phyloP scores from a whole-genome alignment of 2,797 vertebrate genomes.

The Hephaestus fuliginosus region DNA sequence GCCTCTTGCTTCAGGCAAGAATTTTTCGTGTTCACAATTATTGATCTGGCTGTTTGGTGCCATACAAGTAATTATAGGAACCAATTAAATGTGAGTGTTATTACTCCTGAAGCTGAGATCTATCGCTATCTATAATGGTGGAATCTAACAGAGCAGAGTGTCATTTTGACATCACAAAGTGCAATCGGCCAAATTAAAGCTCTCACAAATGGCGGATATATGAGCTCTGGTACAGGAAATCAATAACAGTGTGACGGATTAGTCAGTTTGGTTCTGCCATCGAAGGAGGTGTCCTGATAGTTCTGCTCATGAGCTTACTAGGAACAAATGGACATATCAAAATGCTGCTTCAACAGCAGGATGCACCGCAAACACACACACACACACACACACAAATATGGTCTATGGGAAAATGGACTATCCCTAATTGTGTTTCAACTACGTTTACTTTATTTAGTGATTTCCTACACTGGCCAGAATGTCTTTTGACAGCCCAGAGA shows the following conservation, averaged over 20 bases:
- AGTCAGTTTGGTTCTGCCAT: constrained; percentile 14
- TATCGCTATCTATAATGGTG: constrained; percentile 7
- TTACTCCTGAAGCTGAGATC: constrained; percentile 25
- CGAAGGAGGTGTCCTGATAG: neutral
- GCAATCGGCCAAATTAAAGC: constrained; percentile 42
- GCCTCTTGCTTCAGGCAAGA: constrained; percentile 14
- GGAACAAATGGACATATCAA: constrained; percentile 14
- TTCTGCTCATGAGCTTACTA: constrained; percentile 1
- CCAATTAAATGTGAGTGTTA: constrained; percentile 41
- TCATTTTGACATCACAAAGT: constrained; percentile 36
- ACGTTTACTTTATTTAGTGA: neutral
- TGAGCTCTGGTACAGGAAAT: constrained; percentile 28
- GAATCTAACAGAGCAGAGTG: constrained; percentile 7
- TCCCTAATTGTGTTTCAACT: neutral
- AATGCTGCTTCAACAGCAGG: neutral
- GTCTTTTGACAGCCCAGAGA: neutral
- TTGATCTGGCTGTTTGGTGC: constrained; percentile 41
- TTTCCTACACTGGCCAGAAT: neutral
- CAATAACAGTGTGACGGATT: constrained; percentile 21
- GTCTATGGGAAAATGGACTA: neutral
- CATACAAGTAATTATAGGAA: constrained; percentile 42
- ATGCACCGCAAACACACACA: neutral
- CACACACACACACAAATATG: neutral
- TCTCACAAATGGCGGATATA: constrained; percentile 1
- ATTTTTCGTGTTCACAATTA: constrained; percentile 40